Base-by-base conservation (phyloP, 2,797 vertebrate species). In the Loriculus beryllinus region DNA sequence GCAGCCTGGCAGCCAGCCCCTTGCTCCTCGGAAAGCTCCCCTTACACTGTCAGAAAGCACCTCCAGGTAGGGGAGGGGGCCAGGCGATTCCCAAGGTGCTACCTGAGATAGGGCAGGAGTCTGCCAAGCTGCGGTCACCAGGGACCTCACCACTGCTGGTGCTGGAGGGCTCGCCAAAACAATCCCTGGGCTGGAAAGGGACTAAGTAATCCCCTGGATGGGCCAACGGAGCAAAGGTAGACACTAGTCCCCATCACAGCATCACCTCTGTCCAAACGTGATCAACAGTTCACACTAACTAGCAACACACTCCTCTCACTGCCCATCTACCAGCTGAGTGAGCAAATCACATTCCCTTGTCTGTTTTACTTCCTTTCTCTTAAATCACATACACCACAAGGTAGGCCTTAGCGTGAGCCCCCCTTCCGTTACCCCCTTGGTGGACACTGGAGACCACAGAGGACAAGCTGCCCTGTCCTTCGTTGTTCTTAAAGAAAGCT, bases 1-100 rank as follows among this genome's bases (percentile, higher is more conserved):
- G 91, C 74, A 95, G 88, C 86, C 89, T 94, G 92, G 92, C 93
- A 96, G 94, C 87, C 94, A 92, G 95, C 90, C 86, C 83, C 76
- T 26, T 2, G 75, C 80, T 95, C 70, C 92, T 86, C 82, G 3
- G 0, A 90, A 84, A 72, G 80, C 86, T 95, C 88, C 67, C 69
- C 45, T 86, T 77, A 87, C 71, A 25, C 64, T 60, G 71, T 72
- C 85, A 64, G 87, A 68, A 92, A 88, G 77, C 94, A 88, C 79
- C 63, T 35, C 49, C 26, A 16, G 45, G 68, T 79, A 83, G 63
- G 52, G 69, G 59, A 86, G 37, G 83, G 59, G 47, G 60, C 72
- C 25, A 4, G 60, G 65, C 45, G 8, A 63, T 28, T 79, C 56
- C 21, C 42, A 83, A 51, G 59, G 63, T 92, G 77, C 67, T 70